phyloP scores from a whole-genome alignment of 2,888 invertebrate genomes.

The Magallana nippona region DNA sequence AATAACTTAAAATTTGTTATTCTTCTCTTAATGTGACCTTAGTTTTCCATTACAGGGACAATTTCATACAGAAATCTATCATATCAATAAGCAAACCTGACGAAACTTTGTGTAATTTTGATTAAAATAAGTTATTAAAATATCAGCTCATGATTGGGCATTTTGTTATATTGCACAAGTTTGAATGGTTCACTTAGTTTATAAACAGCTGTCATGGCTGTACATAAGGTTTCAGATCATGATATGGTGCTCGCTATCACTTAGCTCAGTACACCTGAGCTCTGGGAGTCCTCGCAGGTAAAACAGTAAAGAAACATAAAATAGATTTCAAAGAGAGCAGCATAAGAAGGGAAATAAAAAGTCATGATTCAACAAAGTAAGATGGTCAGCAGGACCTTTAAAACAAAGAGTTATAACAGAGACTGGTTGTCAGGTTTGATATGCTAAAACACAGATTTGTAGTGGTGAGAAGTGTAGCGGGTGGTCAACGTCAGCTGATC shows the following conservation, averaged over 20 bases:
- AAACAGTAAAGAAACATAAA: not conserved
- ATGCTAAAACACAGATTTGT: constrained; percentile 4
- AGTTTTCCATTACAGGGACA: no score
- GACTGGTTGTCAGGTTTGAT: constrained; percentile 20
- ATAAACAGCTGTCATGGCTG: not conserved
- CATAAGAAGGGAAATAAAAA: not conserved
- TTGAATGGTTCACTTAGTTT: not conserved
- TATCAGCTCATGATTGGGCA: not conserved
- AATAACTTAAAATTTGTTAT: no score
- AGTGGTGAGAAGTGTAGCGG: not conserved
- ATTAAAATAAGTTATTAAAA: not conserved
- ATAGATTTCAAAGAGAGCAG: not conserved
- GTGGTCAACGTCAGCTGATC: not conserved
- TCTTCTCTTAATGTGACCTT: no score
- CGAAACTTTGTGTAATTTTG: no score
- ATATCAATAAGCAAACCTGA: no score
- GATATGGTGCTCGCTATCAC: not conserved
- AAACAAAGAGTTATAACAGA: not conserved
- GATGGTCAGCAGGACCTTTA: not conserved
- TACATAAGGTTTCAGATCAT: not conserved
- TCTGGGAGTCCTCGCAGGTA: not conserved
- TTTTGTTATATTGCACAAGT: constrained; percentile 5
- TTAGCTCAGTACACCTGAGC: not conserved
- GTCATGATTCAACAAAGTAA: not conserved
- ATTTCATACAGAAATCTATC: no score